phyloP scores from a whole-genome alignment of 2,113 vertebrate species.

The Nannospalax galili region DNA sequence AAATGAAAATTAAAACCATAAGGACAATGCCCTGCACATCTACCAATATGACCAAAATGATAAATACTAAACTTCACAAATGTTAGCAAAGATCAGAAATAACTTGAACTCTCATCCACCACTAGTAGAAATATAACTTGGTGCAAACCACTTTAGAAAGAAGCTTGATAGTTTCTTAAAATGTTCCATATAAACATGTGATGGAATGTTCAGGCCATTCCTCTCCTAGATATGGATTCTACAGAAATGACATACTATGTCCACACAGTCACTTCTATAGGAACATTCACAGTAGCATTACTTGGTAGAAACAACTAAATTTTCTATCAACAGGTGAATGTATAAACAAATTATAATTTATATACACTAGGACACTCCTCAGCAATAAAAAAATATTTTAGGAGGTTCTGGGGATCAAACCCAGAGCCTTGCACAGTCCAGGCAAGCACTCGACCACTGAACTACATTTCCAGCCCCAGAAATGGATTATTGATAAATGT shows the following conservation, averaged over 20 bases:
- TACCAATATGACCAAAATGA: not conserved
- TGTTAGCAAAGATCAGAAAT: constrained; percentile 2
- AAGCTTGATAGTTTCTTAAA: not conserved
- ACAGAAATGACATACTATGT: not conserved
- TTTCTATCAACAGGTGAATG: not conserved
- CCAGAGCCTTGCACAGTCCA: too few species aligned
- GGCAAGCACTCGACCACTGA: too few species aligned
- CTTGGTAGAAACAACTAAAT: not conserved
- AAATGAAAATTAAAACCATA: not conserved
- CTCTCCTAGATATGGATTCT: not conserved
- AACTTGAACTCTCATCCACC: not conserved
- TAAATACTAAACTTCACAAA: not conserved
- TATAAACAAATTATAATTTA: too few species aligned
- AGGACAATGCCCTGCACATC: not conserved
- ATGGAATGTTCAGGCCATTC: not conserved
- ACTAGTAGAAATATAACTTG: not conserved
- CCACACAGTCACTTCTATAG: not conserved
- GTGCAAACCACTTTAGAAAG: not conserved
- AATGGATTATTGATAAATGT: not conserved
- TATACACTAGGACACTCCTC: not conserved
- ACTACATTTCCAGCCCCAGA: too few species aligned
- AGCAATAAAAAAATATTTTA: constrained; percentile 9
- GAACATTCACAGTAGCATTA: not conserved
- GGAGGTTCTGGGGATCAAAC: too few species aligned
- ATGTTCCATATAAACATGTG: not conserved